Percentiles rank a stretch among this genome's conserved stretches.
Evolutionary conservation across 2,888 invertebrate genomes (phyloP).

Genomic region (Rhaphigaster nebulosa): DNA sequence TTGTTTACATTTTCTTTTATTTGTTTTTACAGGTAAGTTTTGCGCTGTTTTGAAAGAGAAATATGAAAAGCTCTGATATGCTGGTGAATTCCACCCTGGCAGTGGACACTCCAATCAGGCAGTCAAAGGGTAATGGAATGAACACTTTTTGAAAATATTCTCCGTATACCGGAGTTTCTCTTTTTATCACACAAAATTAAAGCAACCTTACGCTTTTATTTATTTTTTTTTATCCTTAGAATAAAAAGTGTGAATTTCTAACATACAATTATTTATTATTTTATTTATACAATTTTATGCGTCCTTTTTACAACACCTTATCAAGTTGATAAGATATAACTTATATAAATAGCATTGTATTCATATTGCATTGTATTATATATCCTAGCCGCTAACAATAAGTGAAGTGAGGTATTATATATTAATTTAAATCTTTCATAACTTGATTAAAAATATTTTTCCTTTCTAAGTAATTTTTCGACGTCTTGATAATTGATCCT

Average conservation of each 20-base stretch:
- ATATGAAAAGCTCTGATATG: not conserved
- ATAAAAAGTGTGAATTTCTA: not conserved
- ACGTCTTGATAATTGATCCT: no score
- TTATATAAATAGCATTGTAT: not conserved
- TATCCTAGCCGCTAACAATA: not conserved
- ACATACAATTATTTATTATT: not conserved
- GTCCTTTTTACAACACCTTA: no score
- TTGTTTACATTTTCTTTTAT: no score
- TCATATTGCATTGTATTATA: not conserved
- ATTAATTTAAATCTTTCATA: no score
- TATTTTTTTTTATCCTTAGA: not conserved
- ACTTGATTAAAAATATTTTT: no score
- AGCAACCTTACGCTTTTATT: not conserved
- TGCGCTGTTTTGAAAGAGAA: not conserved
- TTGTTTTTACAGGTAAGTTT: not conserved
- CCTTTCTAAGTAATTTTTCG: no score
- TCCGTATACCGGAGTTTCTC: not conserved
- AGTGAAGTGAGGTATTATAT: not conserved
- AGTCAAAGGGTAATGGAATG: slow-evolving; percentile 17
- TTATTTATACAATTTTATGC: no score
- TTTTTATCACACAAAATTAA: not conserved
- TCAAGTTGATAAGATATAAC: no score
- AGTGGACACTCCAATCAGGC: not conserved
- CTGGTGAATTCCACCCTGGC: not conserved
- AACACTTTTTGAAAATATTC: not conserved